phyloP scores from a whole-genome alignment of 2,888 invertebrate genomes.

The Sepiola atlantica region DNA sequence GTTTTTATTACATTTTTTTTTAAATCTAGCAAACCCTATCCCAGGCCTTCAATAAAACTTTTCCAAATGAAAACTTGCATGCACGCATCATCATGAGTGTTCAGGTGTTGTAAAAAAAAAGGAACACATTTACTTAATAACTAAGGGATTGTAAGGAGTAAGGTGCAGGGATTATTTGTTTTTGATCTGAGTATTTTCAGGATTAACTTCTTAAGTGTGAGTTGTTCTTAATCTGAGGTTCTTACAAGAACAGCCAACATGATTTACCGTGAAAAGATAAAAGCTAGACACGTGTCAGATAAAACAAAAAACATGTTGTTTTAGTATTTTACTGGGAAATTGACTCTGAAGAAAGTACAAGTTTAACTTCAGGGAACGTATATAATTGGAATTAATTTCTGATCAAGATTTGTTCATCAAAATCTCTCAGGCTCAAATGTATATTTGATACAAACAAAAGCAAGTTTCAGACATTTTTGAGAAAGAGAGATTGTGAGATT shows the following conservation, averaged over 20 bases:
- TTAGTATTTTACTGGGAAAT: neutral
- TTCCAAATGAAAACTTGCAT: too few species aligned
- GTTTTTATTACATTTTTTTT: too few species aligned
- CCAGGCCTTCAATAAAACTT: too few species aligned
- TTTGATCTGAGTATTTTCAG: neutral
- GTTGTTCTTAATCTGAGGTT: neutral
- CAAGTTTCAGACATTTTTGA: too few species aligned
- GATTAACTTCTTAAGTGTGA: neutral
- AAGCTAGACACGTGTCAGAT: neutral
- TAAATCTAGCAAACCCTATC: too few species aligned
- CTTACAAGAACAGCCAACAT: neutral
- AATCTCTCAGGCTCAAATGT: neutral
- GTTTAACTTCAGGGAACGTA: neutral
- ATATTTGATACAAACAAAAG: neutral
- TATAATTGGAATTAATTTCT: neutral
- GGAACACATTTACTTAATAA: neutral
- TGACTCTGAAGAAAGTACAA: neutral
- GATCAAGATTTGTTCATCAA: neutral
- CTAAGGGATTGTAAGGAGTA: neutral
- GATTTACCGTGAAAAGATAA: neutral
- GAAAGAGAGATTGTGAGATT: too few species aligned
- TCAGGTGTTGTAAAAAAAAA: neutral
- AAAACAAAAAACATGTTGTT: neutral
- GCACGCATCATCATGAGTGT: too few species aligned
- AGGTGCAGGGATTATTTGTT: neutral